Evolutionary conservation across 2,888 invertebrate genomes (phyloP).

Genomic region (Chaetogeoica ovagalla): DNA sequence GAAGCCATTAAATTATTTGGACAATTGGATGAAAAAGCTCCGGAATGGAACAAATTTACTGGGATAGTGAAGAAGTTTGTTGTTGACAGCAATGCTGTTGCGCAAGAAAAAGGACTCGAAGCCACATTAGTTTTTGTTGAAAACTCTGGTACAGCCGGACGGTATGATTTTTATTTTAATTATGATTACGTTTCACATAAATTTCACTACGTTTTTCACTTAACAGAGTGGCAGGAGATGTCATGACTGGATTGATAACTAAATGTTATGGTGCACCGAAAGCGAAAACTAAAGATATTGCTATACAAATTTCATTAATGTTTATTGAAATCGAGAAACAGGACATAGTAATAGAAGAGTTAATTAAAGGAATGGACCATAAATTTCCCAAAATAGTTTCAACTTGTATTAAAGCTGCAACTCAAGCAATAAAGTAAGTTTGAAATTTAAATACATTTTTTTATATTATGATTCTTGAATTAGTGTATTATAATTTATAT

Average conservation of each 20-base stretch:
- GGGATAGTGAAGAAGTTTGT: slow-evolving; percentile 94
- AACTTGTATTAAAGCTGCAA: slow-evolving; percentile 77
- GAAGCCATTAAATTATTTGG: slow-evolving; percentile 87
- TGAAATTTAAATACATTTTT: neutral
- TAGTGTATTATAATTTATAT: neutral
- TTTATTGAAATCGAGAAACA: slow-evolving; percentile 95
- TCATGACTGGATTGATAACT: slow-evolving; percentile 81
- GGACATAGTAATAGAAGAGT: slow-evolving; percentile 84
- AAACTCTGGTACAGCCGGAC: slow-evolving; percentile 81
- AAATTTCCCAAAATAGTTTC: slow-evolving; percentile 95
- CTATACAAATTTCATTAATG: slow-evolving; percentile 86
- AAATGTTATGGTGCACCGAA: slow-evolving; percentile 93
- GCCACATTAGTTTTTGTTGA: slow-evolving; percentile 88
- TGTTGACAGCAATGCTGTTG: slow-evolving; percentile 88
- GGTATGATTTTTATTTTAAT: slow-evolving; percentile 38
- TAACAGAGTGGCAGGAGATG: slow-evolving; percentile 78
- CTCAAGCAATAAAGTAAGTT: slow-evolving; percentile 69
- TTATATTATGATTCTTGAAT: neutral
- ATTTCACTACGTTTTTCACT: slow-evolving; percentile 39
- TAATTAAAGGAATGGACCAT: slow-evolving; percentile 89
- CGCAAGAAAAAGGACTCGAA: slow-evolving; percentile 94
- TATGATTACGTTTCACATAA: neutral
- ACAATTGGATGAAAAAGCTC: slow-evolving; percentile 88
- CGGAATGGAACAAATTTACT: slow-evolving; percentile 89
- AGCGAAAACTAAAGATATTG: slow-evolving; percentile 87